Conservation (phyloP, 2,888 invertebrate species). For the Volucella inanis region DNA sequence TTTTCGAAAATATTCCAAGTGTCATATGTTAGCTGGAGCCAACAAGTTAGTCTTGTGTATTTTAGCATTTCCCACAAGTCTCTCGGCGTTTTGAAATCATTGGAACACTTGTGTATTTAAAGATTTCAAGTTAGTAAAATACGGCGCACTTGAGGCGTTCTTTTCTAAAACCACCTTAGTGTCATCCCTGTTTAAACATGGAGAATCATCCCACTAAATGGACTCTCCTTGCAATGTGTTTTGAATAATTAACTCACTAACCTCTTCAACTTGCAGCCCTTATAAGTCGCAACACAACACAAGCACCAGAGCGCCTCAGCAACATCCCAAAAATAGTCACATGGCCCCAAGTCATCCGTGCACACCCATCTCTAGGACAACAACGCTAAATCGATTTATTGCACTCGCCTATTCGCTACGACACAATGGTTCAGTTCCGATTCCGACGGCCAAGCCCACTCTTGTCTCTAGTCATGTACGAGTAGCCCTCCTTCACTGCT, state of each 20-base stretch:
- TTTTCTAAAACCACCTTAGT: too few relatives aligned
- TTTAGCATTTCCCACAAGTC: too few relatives aligned
- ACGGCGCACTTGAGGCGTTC: too few relatives aligned
- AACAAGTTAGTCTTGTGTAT: too few relatives aligned
- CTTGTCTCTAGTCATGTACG: not conserved
- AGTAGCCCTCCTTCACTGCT: not conserved
- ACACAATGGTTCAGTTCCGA: conserved; percentile 36
- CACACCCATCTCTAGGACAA: conserved; percentile 56
- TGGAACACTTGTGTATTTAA: too few relatives aligned
- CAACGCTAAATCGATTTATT: conserved; percentile 71
- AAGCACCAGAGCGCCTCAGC: conserved; percentile 44
- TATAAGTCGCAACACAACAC: conserved; percentile 56
- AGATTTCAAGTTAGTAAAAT: too few relatives aligned
- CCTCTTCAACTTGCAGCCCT: conserved; percentile 64
- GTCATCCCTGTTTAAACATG: not conserved
- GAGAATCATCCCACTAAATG: conserved; percentile 13
- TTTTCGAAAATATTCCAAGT: too few relatives aligned
- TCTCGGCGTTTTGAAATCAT: too few relatives aligned
- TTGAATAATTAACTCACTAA: conserved; percentile 74
- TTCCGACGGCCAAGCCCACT: conserved; percentile 43
- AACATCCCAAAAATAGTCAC: conserved; percentile 61
- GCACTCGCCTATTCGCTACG: conserved; percentile 68
- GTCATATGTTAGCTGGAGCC: too few relatives aligned
- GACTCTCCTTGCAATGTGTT: conserved; percentile 49
- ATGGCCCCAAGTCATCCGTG: conserved; percentile 35